These are phyloP conservation scores for Didymodactylos carnosus DNA, from an alignment of 2,888 invertebrate species.

Conservation along the genomic window DNA sequence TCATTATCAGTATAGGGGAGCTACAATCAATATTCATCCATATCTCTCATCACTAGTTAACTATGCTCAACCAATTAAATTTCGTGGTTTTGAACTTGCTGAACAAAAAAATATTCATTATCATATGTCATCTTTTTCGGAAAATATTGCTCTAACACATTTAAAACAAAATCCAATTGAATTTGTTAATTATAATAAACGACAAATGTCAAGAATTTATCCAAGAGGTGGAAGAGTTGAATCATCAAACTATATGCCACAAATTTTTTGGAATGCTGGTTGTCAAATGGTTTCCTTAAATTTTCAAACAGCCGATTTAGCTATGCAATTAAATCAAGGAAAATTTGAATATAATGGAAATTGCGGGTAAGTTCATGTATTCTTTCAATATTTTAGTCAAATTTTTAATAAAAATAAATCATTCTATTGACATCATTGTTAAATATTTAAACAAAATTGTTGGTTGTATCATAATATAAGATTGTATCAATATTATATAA, in stretches of 20 bases:
- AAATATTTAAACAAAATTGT: no score
- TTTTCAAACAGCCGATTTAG: constrained; percentile 92
- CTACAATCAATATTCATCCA: constrained; percentile 95
- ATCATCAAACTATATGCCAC: constrained; percentile 97
- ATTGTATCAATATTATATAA: no score
- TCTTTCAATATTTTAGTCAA: no score
- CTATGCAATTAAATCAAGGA: constrained; percentile 98
- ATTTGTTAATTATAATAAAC: constrained; percentile 97
- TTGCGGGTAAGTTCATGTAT: constrained; percentile 48
- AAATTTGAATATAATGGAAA: constrained; percentile 99
- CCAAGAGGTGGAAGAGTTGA: constrained; percentile 95
- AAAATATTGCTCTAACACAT: constrained; percentile 82
- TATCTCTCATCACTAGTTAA: constrained; percentile 96
- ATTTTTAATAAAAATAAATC: no score
- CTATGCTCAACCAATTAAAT: constrained; percentile 98
- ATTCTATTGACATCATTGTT: no score
- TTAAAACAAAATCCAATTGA: constrained; percentile 86
- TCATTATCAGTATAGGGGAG: constrained; percentile 67
- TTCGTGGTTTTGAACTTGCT: constrained; percentile 86
- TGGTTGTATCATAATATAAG: no score
- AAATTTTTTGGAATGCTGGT: constrained; percentile 99
- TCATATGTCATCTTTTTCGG: constrained; percentile 98
- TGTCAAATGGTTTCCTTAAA: constrained; percentile 96
- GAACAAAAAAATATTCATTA: constrained; percentile 84
- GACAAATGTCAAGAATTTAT: constrained; percentile 96